A percentile compares a stretch with the other conserved stretches of the same genome.
These are phyloP conservation scores for Sebastes dallii DNA, from an alignment of 2,797 vertebrate genomes.

Conservation along the genomic window DNA sequence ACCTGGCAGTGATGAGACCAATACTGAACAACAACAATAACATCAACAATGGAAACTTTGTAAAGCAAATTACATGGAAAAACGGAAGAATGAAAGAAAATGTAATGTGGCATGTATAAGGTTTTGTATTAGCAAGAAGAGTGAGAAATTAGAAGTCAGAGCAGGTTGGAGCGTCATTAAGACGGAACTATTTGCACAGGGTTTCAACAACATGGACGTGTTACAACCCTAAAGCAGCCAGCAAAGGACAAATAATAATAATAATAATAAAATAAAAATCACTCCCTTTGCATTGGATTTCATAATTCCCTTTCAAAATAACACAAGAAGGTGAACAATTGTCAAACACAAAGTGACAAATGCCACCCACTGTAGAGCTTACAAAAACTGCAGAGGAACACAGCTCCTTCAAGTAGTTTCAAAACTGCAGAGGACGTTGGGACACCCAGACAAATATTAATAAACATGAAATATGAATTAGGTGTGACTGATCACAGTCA, in stretches of 20 bases:
- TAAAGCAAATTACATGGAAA: conserved; percentile 47
- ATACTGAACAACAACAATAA: conserved; percentile 71
- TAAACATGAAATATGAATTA: conserved; percentile 19
- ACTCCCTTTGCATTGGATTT: conserved; percentile 79
- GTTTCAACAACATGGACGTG: conserved; percentile 36
- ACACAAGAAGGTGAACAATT: conserved; percentile 59
- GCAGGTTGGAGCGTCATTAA: conserved; percentile 30
- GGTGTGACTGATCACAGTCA: conserved; percentile 4
- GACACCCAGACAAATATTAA: conserved; percentile 26
- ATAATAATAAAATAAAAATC: conserved; percentile 30
- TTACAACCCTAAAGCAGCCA: conserved; percentile 67
- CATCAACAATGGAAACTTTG: conserved; percentile 25
- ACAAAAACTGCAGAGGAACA: conserved; percentile 65
- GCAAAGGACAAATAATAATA: conserved; percentile 36
- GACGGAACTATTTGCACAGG: conserved; percentile 50
- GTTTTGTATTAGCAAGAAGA: conserved; percentile 46
- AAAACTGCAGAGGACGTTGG: conserved; percentile 67
- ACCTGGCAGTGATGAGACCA: conserved; percentile 86
- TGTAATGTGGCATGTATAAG: conserved; percentile 56
- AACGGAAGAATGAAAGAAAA: conserved; percentile 23
- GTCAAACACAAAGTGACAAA: conserved; percentile 61
- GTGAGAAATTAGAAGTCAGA: conserved; percentile 47
- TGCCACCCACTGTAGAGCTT: conserved; percentile 70
- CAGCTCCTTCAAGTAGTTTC: conserved; percentile 81
- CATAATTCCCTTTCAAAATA: conserved; percentile 79